Evolutionary conservation across 1,140 invertebrate genomes (phyloP), one percentile per base, ranked within the genome.

Genomic region (Paralvinella palmiformis): DNA sequence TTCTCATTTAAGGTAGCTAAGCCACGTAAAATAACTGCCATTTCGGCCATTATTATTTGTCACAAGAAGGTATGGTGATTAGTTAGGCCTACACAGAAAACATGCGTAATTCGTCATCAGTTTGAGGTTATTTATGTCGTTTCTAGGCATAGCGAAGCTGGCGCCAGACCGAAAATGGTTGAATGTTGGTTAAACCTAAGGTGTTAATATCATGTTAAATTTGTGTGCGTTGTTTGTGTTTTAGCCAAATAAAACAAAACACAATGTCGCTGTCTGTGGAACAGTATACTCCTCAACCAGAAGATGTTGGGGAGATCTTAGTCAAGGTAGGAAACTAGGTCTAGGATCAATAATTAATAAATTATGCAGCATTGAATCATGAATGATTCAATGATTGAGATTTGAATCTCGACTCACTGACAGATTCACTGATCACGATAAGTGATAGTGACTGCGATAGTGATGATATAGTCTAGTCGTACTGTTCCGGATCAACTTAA

Each of bases 301-400:
- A 77, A 56, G 74, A 78, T 67, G 73, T 78, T 63, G 76, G 76
- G 48, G 70, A 78, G 64, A 78, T 78, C 52, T 68, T 78, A 22
- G 68, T 78, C 6, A 75, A 77, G 71, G 76, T 77, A 70, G 67
- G 66, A 53, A 5, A 15, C 13, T 17, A 35, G 17, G 17, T 20
- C 15, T 41, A 36, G 32, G 20, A 27, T 31, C 6, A 20, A 56
- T 27, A 31, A n/a, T 27, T 5, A 32, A 3, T 27, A 3, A 5
- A 56, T 6, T 56, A 56, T 31, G 13, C 13, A 10, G 10, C 32
- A 17, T 53, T 3, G 41, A 3, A 45, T 27, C 2, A 48, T 33
- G 6, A 50, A 13, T 65, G 6, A 22, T 13, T 29, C 20, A 59
- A 20, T 41, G 29, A 31, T 27, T 36, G 1, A 57, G 44, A 33